Evolutionary conservation across 30 jellyfish, hydroid and myxozoan genomes (phyloP), one percentile per base, ranked within the genome.

Genomic region (Hydractinia echinata): DNA sequence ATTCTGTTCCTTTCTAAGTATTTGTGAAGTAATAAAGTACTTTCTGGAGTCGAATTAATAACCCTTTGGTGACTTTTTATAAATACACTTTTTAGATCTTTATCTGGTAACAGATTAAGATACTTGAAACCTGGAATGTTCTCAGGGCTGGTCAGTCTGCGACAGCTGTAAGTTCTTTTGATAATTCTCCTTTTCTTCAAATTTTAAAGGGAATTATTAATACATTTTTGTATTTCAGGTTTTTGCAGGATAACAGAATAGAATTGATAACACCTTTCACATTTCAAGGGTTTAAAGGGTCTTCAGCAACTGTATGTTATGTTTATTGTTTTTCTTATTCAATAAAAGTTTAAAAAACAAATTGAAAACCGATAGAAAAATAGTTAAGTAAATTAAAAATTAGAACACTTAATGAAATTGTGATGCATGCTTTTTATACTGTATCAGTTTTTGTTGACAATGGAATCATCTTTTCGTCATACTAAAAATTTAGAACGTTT

Each of bases 301-400:
- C 83, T 89, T 3, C 81, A 81, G 20, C 85, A 68, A 77, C 76
- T 89, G 97, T 89, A 60, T 81, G 91, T 89, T 30, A 19, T n/a
- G n/a, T 64, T 30, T 30, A 30, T 30, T 30, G 44, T 30, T 30
- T 30, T 30, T 30, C 44, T 30, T 30, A 30, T 30, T 30, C 44
- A 30, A 30, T 30, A 30, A 11, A 18, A 58, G 1, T 18, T 3
- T 11, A 58, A 55, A 71, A 72, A 61, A 79, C 73, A 6, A 70
- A 30, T 30, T 30, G 44, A 30, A n/a, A 30, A 30, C 44, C 44
- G 44, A 30, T 30, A 30, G 44, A 30, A 30, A 30, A 30, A 30
- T 30, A 30, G n/a, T n/a, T n/a, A n/a, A 30, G 2, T 30, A 2
- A 0, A 30, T 30, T 30, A 30, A 0, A 30, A 30, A n/a, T 30